Conservation (phyloP, 2,888 invertebrate genomes). For the Eilema caniola region DNA sequence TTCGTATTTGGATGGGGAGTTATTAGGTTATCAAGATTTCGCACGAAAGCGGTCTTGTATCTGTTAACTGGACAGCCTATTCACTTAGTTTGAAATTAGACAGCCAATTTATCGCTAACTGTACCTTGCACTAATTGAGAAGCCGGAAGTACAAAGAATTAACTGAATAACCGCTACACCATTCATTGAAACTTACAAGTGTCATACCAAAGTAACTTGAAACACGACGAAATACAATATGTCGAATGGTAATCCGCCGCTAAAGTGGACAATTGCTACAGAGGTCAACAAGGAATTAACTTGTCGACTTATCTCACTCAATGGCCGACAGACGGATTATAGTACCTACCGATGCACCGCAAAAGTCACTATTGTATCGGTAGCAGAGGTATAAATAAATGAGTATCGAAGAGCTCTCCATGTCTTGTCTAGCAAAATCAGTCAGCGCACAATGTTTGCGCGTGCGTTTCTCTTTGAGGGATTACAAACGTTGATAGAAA, state of each 20-base stretch:
- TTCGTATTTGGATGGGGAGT: too few relatives aligned
- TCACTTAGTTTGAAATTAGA: neutral
- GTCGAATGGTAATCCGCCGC: conserved; percentile 8
- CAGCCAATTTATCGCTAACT: neutral
- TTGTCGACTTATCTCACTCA: neutral
- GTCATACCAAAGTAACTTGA: neutral
- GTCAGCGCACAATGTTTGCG: too few relatives aligned
- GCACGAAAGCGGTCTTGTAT: too few relatives aligned
- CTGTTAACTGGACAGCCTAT: too few relatives aligned
- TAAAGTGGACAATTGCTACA: conserved; percentile 47
- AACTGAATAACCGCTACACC: neutral
- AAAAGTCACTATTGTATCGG: conserved; percentile 1
- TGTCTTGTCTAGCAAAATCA: neutral
- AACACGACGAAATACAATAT: neutral
- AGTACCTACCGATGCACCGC: conserved; percentile 22
- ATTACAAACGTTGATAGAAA: neutral
- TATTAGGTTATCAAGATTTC: too few relatives aligned
- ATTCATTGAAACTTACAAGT: neutral
- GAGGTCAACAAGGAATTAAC: conserved; percentile 31
- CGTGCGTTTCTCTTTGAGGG: neutral
- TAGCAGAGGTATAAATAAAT: neutral
- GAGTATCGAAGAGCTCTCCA: neutral
- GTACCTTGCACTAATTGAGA: neutral
- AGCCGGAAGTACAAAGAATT: neutral
- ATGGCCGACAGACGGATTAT: neutral